Conservation (phyloP, 30 jellyfish, hydroid and myxozoan genomes). For the Aurelia sp. region DNA sequence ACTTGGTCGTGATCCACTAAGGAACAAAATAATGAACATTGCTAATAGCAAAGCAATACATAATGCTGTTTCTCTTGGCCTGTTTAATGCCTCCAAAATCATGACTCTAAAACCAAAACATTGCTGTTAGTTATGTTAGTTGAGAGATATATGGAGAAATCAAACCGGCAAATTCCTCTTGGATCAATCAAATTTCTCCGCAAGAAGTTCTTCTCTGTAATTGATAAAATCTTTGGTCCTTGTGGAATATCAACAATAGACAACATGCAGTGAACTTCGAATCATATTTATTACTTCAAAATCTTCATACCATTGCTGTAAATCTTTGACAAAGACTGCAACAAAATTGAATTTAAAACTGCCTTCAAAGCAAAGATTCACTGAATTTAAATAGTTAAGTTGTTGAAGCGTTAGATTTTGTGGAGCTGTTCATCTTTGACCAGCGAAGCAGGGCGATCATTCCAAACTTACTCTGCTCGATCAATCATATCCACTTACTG, state of each 20-base stretch:
- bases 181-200: neutral
- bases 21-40: constrained; percentile 70
- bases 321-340: neutral
- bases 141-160: no score
- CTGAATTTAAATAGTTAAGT: constrained; percentile 35
- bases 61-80: constrained; percentile 87
- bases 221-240: neutral
- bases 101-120: constrained; percentile 38
- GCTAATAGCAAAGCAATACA: constrained; percentile 86
- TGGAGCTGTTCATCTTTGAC: constrained; percentile 45
- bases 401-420: constrained; percentile 57
- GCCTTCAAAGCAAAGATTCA: constrained; percentile 42
- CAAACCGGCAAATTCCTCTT: neutral
- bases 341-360: neutral
- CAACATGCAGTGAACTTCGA: constrained; percentile 15
- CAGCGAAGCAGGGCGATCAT: constrained; percentile 39
- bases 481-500: constrained; percentile 73
- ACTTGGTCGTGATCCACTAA: constrained; percentile 76
- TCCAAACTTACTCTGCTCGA: constrained; percentile 47
- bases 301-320: neutral
- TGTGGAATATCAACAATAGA: constrained; percentile 10
- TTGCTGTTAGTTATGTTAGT: no score
- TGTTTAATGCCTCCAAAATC: constrained; percentile 50
- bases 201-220: neutral
- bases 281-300: neutral